phyloP scores from a whole-genome alignment of 2,113 vertebrate genomes.

The Gallinago jamesoni region DNA sequence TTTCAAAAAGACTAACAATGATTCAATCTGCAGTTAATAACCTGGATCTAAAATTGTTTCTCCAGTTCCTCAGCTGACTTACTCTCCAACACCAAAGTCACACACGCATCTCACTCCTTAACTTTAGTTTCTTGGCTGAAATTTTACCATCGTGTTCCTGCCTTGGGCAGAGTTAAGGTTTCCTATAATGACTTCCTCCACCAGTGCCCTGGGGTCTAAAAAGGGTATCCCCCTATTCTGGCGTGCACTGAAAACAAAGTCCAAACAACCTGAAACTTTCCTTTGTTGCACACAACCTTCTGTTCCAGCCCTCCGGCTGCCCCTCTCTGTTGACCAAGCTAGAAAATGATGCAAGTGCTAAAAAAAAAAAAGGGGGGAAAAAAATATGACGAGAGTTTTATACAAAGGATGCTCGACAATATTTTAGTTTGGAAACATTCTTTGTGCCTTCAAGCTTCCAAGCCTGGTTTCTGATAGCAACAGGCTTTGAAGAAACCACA shows the following conservation, averaged over 20 bases:
- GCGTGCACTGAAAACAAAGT: neutral
- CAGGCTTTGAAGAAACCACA: neutral
- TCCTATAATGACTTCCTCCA: neutral
- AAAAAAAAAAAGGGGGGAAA: too few species aligned
- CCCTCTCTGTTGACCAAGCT: neutral
- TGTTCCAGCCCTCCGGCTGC: neutral
- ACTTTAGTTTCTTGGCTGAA: neutral
- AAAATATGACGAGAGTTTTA: neutral
- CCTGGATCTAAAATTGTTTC: neutral
- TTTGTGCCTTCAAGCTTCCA: neutral
- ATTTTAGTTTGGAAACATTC: neutral
- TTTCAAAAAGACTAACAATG: neutral
- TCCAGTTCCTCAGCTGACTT: neutral
- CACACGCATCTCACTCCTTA: neutral
- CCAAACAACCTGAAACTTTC: neutral
- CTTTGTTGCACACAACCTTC: neutral
- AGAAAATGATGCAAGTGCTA: neutral
- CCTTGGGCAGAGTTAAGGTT: neutral
- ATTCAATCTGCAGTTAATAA: neutral
- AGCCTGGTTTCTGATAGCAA: neutral
- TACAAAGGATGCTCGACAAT: neutral
- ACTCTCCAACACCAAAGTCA: neutral
- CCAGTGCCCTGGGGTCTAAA: neutral
- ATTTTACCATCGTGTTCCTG: neutral
- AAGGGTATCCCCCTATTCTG: too few species aligned